phyloP scores from a whole-genome alignment of 2,797 vertebrate genomes.

The Poeciliopsis presidionis region DNA sequence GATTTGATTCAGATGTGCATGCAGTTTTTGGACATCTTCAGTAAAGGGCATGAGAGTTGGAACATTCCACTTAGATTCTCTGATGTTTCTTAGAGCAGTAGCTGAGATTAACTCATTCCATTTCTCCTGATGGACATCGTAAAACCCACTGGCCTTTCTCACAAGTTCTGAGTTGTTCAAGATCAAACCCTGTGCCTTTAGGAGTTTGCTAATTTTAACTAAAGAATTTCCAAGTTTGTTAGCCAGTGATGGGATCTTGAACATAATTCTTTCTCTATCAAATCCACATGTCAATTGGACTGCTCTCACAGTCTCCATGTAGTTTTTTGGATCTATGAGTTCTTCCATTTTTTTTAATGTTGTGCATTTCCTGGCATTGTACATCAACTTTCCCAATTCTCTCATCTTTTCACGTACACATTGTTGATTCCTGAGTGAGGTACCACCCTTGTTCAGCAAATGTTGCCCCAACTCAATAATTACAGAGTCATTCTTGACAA shows the following conservation, averaged over 20 bases:
- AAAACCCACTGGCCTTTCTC: slow-evolving; percentile 33
- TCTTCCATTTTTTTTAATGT: slow-evolving; percentile 28
- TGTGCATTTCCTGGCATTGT: slow-evolving; percentile 23
- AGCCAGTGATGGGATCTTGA: slow-evolving; percentile 33
- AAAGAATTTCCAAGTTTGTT: slow-evolving; percentile 35
- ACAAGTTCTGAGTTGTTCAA: slow-evolving; percentile 31
- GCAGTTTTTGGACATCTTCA: slow-evolving; percentile 43
- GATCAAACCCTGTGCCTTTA: slow-evolving; percentile 47
- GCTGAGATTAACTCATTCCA: slow-evolving; percentile 47
- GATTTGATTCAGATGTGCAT: slow-evolving; percentile 19
- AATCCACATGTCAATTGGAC: slow-evolving; percentile 36
- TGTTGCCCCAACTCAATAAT: slow-evolving; percentile 37
- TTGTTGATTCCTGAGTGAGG: slow-evolving; percentile 29
- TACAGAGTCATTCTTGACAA: slow-evolving; percentile 30
- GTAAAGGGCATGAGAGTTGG: slow-evolving; percentile 43
- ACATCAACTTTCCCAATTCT: slow-evolving; percentile 41
- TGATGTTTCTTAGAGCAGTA: slow-evolving; percentile 44
- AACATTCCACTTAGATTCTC: slow-evolving; percentile 42
- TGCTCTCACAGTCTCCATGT: slow-evolving; percentile 37
- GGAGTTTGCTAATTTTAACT: slow-evolving; percentile 45
- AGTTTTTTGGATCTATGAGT: slow-evolving; percentile 37
- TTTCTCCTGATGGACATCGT: slow-evolving; percentile 29
- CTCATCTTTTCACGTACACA: slow-evolving; percentile 33
- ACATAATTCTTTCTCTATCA: not conserved
- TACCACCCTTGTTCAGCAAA: slow-evolving; percentile 42